phyloP scores from a whole-genome alignment of 1,140 invertebrate species.

The Bemisia tabaci region DNA sequence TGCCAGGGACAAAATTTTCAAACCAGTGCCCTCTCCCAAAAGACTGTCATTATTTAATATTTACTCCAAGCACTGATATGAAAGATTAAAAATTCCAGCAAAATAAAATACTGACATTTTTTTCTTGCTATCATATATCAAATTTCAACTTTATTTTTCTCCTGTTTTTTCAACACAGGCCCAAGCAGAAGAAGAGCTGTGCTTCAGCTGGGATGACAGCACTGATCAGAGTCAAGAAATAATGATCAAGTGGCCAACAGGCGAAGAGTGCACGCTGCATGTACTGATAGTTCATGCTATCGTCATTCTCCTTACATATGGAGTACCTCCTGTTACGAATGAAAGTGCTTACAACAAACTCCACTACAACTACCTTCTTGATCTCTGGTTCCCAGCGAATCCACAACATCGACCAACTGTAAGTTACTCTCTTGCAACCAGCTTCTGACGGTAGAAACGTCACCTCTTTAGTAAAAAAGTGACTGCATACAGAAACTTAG shows the following conservation, averaged over 20 bases:
- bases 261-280: constrained; percentile 70
- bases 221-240: constrained; percentile 45
- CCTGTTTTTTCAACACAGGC: constrained; percentile 26
- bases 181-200: constrained; percentile 43
- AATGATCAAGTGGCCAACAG: constrained; percentile 69
- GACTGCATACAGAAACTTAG: too few species aligned
- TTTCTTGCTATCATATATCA: too few species aligned
- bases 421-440: too few species aligned
- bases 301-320: constrained; percentile 79
- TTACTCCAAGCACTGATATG: too few species aligned
- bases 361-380: constrained; percentile 42
- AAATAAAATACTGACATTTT: too few species aligned
- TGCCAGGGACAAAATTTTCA: too few species aligned
- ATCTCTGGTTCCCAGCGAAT: constrained; percentile 59
- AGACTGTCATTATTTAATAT: too few species aligned
- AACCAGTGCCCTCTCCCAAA: too few species aligned
- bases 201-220: constrained; percentile 50
- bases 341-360: neutral
- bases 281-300: constrained; percentile 85
- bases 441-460: too few species aligned
- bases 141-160: too few species aligned
- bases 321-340: constrained; percentile 30
- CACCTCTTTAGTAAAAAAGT: too few species aligned
- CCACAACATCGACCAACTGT: constrained; percentile 32
- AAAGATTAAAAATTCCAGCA: too few species aligned